A percentile compares a stretch with the other conserved stretches of the same genome.
Evolutionary conservation across 1,140 invertebrate genomes (phyloP).

Genomic region (Drosophila neocordata): DNA sequence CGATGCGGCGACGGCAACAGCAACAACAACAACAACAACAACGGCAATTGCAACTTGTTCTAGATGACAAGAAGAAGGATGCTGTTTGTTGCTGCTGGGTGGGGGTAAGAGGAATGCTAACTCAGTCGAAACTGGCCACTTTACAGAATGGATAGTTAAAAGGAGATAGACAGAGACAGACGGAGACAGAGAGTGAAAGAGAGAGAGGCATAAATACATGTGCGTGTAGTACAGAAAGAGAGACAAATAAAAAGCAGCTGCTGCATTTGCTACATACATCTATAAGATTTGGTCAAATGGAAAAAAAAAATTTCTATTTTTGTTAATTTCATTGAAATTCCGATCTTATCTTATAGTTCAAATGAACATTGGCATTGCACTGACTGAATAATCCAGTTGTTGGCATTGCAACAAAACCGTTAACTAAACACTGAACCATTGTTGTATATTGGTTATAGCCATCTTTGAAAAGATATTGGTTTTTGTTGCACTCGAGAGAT

Average conservation of each 20-base stretch:
- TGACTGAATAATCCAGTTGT: neutral
- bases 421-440: too few relatives aligned
- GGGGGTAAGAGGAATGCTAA: neutral
- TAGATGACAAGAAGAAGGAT: slow-evolving; percentile 18
- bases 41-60: slow-evolving; percentile 61
- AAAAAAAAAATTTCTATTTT: neutral
- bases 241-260: slow-evolving; percentile 19
- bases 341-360: neutral
- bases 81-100: slow-evolving; percentile 14
- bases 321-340: neutral
- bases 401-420: too few relatives aligned
- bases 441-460: too few relatives aligned
- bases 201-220: slow-evolving; percentile 5
- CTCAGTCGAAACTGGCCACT: slow-evolving; percentile 49
- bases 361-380: neutral
- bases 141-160: slow-evolving; percentile 8
- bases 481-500: too few relatives aligned
- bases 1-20: slow-evolving; percentile 37
- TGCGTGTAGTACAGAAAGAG: slow-evolving; percentile 19
- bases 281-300: neutral
- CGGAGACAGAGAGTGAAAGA: slow-evolving; percentile 10
- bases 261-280: neutral
- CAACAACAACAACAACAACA: slow-evolving; percentile 37
- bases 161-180: slow-evolving; percentile 4
- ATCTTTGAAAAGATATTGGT: too few relatives aligned